These are phyloP conservation scores for Wasmannia auropunctata DNA, from an alignment of 1,140 invertebrate genomes.

Conservation along the genomic window DNA sequence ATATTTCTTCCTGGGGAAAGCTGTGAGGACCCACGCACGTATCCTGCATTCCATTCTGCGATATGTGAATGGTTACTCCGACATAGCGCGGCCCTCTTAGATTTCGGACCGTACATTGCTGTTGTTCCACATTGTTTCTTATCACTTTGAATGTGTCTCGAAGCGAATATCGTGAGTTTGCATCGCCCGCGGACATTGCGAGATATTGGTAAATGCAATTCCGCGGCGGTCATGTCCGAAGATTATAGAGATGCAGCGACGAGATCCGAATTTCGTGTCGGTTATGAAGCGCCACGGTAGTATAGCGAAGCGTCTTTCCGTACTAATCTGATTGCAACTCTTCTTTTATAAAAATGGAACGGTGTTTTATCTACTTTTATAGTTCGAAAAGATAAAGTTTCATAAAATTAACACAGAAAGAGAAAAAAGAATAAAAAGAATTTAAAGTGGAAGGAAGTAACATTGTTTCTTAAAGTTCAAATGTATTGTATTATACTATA, in stretches of 20 bases:
- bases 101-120: background rate
- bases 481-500: background rate
- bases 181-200: slow-evolving; percentile 18
- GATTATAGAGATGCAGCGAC: slow-evolving; percentile 1
- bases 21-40: background rate
- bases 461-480: background rate
- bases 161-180: slow-evolving; percentile 8
- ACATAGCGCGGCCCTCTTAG: background rate
- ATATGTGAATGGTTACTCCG: background rate
- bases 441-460: background rate
- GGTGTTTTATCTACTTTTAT: background rate
- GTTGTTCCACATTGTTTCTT: slow-evolving; percentile 50
- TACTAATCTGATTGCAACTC: slow-evolving; percentile 1
- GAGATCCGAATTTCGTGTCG: slow-evolving; percentile 2
- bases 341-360: background rate
- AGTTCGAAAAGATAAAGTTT: background rate
- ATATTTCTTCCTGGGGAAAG: background rate
- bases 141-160: slow-evolving; percentile 17
- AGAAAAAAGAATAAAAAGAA: background rate
- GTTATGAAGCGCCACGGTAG: background rate
- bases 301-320: background rate
- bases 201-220: slow-evolving; percentile 40
- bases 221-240: background rate
- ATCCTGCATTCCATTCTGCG: background rate
- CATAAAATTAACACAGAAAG: background rate